Conservation (phyloP, 1,140 invertebrate genomes). For the Bombus pascuorum region DNA sequence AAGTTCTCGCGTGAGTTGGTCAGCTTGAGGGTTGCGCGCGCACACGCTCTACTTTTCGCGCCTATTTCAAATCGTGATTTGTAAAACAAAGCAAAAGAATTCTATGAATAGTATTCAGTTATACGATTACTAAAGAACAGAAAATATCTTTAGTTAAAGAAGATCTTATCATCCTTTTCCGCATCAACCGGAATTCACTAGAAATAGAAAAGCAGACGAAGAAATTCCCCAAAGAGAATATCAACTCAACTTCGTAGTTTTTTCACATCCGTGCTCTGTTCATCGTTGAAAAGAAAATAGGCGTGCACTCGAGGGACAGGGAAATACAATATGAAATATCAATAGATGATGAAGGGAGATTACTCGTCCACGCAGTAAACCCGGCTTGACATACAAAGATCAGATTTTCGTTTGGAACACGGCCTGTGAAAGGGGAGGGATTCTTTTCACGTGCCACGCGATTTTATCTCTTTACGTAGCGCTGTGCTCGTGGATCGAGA, state of each 20-base stretch:
- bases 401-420: slow-evolving; percentile 56
- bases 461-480: slow-evolving; percentile 56
- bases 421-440: slow-evolving; percentile 34
- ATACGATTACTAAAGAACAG: not conserved
- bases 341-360: slow-evolving; percentile 15
- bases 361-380: slow-evolving; percentile 43
- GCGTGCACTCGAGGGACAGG: not conserved
- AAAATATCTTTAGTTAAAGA: not conserved
- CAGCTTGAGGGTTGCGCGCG: not conserved
- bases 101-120: not conserved
- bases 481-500: slow-evolving; percentile 8
- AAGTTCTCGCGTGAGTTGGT: slow-evolving; percentile 29
- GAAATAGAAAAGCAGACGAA: not conserved
- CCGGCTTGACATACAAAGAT: slow-evolving; percentile 53
- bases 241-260: too few relatives aligned
- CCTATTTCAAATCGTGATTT: slow-evolving; percentile 2
- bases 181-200: not conserved
- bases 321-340: slow-evolving; percentile 33
- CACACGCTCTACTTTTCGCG: not conserved
- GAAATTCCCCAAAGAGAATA: not conserved
- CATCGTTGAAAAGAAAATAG: not conserved
- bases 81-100: not conserved
- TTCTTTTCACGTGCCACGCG: slow-evolving; percentile 58
- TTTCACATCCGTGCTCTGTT: not conserved
- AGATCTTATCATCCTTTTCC: not conserved